Percentiles rank a stretch among this genome's conserved stretches.
Evolutionary conservation across 2,113 vertebrate species (phyloP).

Genomic region (Candoia aspera): DNA sequence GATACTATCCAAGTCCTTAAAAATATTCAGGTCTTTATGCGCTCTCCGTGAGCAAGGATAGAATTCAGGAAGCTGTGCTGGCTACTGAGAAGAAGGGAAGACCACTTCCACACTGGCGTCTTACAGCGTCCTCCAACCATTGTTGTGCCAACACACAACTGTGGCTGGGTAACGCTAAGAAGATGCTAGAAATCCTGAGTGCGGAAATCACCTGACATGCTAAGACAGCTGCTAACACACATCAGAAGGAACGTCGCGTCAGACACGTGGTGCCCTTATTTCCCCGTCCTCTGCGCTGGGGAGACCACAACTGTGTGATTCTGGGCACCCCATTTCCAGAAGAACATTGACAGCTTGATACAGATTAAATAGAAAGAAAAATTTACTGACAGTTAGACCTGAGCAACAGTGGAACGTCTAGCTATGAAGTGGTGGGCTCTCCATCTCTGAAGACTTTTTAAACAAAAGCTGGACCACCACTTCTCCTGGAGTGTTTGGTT

Average conservation of each 20-base stretch:
- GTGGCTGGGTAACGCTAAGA: not conserved
- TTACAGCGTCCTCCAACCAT: not conserved
- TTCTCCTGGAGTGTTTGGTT: too few species aligned
- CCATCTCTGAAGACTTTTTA: too few species aligned
- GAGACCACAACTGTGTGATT: not conserved
- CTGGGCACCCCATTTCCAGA: not conserved
- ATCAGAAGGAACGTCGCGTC: not conserved
- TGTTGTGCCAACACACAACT: not conserved
- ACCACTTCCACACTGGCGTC: not conserved
- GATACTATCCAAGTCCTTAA: not conserved
- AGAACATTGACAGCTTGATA: not conserved
- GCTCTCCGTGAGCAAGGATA: not conserved
- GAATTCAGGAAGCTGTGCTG: not conserved
- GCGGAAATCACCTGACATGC: not conserved
- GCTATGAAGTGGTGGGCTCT: too few species aligned
- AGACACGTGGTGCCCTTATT: not conserved
- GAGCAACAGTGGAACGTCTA: too few species aligned
- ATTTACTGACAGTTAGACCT: too few species aligned
- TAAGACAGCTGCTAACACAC: not conserved
- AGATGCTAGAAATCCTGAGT: not conserved
- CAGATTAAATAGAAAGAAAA: not conserved
- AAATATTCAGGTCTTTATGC: accelerated
- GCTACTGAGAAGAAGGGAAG: not conserved
- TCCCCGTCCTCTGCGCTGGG: not conserved
- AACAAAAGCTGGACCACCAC: too few species aligned